Evolutionary conservation across 2,888 invertebrate genomes (phyloP), one percentile per base, ranked within the genome.

Genomic region (Cotesia congregata): DNA sequence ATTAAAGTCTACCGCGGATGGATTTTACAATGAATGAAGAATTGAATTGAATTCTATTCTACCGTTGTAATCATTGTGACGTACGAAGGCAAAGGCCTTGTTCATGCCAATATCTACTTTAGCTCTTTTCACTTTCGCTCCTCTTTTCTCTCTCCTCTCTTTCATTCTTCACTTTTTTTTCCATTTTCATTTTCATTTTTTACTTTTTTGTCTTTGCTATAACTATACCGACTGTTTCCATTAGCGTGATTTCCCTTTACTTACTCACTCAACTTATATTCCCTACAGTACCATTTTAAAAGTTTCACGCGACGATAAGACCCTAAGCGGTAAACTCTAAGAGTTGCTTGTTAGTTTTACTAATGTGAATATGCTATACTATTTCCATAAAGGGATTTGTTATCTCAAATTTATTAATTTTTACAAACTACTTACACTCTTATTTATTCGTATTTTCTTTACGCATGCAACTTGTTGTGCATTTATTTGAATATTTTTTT

Each of bases 1-100:
- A 76, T 78, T 75, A 76, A 74, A 72, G 76, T 71, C 75, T 60
- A 40, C 38, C 70, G 38, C 15, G 60, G 68, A 61, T 59, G 71
- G 72, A 68, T 76, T 72, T 76, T 67, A 74, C 72, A 72, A 68
- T 73, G 73, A 73, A 68, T 73, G 68, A 72, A 68, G 72, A 73
- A 73, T 73, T 65, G 30, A 73, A 73, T 73, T 73, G 38, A 40
- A 65, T 67, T 65, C 50, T 12, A 17, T 65, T 50, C 62, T 41
- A 20, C 40, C 65, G 62, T 73, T 12, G 40, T 67, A 67, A 50
- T 50, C 65, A 50, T 73, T 72, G 72, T 72, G 72, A 72, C 72
- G 71, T 71, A 38, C 30, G 65, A 65, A 65, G 30, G 65, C 65
- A 30, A 65, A 65, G 65, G 30, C 30, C 65, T 65, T 65, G 65